Percentiles rank a stretch among this genome's conserved stretches.
These are phyloP conservation scores for Heliconius cydno DNA, from an alignment of 2,888 invertebrate genomes.

Conservation along the genomic window DNA sequence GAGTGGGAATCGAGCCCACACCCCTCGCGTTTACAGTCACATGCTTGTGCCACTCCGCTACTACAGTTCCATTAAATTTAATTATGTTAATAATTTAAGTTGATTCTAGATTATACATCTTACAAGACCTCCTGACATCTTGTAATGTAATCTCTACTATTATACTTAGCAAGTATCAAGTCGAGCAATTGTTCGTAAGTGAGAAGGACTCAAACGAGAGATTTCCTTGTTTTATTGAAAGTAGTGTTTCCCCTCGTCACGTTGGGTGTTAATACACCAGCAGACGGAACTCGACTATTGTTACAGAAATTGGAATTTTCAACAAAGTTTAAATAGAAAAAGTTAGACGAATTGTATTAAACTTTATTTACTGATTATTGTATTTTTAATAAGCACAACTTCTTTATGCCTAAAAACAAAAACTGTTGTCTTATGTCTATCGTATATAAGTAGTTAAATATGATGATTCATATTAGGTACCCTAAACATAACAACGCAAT, in stretches of 20 bases:
- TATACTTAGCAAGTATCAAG: slow-evolving; percentile 33
- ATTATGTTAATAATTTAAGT: neutral
- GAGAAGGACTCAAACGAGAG: slow-evolving; percentile 70
- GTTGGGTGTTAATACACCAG: slow-evolving; percentile 63
- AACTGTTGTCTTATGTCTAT: neutral
- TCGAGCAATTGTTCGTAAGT: slow-evolving; percentile 49
- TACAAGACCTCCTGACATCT: neutral
- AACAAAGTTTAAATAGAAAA: slow-evolving; percentile 34
- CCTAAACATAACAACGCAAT: neutral
- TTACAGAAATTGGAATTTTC: slow-evolving; percentile 49
- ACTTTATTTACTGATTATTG: neutral
- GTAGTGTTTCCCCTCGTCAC: slow-evolving; percentile 67
- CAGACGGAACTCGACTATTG: slow-evolving; percentile 66
- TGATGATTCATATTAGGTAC: neutral
- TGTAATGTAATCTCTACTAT: slow-evolving; percentile 24
- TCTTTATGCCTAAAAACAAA: neutral
- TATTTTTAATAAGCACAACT: neutral
- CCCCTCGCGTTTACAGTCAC: neutral
- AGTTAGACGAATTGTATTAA: neutral
- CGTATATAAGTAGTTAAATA: neutral
- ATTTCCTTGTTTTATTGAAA: slow-evolving; percentile 73
- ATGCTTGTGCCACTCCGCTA: neutral
- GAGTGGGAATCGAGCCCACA: neutral
- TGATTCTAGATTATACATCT: neutral
- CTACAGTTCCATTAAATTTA: neutral